Percentiles rank a stretch among this genome's conserved stretches.
phyloP scores from a whole-genome alignment of 2,113 vertebrate genomes.

The Calypte anna region DNA sequence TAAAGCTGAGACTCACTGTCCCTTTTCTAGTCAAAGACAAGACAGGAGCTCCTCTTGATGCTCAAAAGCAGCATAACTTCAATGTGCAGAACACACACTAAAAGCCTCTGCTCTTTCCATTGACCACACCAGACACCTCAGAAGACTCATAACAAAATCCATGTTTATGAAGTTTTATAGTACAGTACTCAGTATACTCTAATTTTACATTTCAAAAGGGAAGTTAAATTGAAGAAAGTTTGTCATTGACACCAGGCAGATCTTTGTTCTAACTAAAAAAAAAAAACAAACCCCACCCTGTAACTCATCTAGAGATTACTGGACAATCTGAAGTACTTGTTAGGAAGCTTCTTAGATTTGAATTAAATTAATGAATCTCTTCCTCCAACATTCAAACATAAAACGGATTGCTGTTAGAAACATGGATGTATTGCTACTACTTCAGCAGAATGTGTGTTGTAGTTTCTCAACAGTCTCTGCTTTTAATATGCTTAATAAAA shows the following conservation, averaged over 20 bases:
- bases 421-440: not conserved
- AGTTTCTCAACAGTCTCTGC: not conserved
- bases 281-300: rapidly evolving
- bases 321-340: not conserved
- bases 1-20: not conserved
- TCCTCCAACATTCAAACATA: not conserved
- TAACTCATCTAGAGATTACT: not conserved
- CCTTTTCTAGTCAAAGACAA: not conserved
- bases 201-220: not conserved
- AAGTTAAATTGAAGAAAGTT: not conserved
- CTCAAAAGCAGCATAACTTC: not conserved
- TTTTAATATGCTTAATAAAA: not conserved
- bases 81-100: rapidly evolving
- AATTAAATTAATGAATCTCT: not conserved
- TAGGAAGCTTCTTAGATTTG: not conserved
- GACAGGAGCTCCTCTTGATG: not conserved
- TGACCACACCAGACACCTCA: not conserved
- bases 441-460: not conserved
- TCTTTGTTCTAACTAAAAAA: not conserved
- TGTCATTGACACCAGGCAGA: not conserved
- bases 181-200: not conserved
- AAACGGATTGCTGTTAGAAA: not conserved
- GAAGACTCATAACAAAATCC: not conserved
- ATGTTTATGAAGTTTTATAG: not conserved
- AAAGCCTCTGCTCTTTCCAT: not conserved